phyloP scores from a whole-genome alignment of 2,797 vertebrate genomes.

The Cynodonichthys magdalenae region DNA sequence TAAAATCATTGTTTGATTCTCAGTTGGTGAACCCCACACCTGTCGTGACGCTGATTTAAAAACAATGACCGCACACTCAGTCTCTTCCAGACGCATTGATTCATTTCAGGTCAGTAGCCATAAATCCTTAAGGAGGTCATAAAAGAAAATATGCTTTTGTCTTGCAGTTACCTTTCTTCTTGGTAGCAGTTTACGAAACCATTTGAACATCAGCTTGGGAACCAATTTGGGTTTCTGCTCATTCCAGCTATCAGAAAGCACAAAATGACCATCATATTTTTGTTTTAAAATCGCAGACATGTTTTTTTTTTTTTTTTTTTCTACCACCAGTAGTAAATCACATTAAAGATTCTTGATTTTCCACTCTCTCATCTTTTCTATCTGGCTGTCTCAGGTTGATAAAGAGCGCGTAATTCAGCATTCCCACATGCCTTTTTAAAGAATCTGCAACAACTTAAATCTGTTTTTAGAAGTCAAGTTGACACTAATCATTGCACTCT shows the following conservation, averaged over 20 bases:
- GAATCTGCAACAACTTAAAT: constrained; percentile 41
- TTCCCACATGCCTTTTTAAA: constrained; percentile 38
- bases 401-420: constrained; percentile 31
- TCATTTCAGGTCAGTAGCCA: constrained; percentile 43
- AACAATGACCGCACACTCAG: constrained; percentile 42
- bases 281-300: constrained; percentile 22
- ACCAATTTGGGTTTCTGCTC: constrained; percentile 33
- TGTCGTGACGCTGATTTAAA: constrained; percentile 47
- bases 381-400: constrained; percentile 26
- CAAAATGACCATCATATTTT: constrained; percentile 23
- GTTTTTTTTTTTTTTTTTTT: constrained; percentile 12
- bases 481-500: constrained; percentile 46
- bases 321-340: constrained; percentile 25
- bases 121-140: constrained; percentile 66
- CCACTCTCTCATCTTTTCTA: constrained; percentile 25
- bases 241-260: constrained; percentile 29
- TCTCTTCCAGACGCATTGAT: constrained; percentile 49
- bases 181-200: constrained; percentile 63
- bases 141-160: constrained; percentile 74
- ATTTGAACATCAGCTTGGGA: constrained; percentile 40
- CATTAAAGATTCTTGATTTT: constrained; percentile 25
- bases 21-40: constrained; percentile 4
- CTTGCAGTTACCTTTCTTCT: constrained; percentile 66
- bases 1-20: background rate
- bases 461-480: constrained; percentile 13